Evolutionary conservation across 92 coral and sea anemone species (phyloP).

Genomic region (Micromussa lordhowensis): DNA sequence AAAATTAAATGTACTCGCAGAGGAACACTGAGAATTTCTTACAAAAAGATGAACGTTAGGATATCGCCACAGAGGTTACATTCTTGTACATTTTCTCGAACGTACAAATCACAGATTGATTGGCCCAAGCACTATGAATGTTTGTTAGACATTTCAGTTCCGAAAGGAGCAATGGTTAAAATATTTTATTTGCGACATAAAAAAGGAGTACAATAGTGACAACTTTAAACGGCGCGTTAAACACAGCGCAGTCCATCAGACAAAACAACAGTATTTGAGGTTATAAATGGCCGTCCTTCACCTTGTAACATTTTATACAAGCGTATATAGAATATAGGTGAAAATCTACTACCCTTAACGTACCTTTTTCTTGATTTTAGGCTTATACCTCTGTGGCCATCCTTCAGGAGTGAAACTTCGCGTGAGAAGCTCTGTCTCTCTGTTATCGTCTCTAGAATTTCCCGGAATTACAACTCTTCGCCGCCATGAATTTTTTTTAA

Average conservation of each 20-base stretch:
- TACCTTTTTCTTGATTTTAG: conserved; percentile 6
- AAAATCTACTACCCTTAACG: neutral
- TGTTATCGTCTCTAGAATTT: conserved; percentile 3
- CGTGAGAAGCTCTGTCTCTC: neutral
- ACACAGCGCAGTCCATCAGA: neutral
- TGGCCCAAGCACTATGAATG: no score
- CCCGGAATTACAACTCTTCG: neutral
- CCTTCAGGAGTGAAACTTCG: neutral
- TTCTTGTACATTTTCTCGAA: neutral
- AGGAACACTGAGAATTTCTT: no score
- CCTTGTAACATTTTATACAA: neutral
- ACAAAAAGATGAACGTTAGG: no score
- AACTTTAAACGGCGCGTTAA: neutral
- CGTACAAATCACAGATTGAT: neutral
- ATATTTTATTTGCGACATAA: neutral
- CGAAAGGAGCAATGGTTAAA: neutral
- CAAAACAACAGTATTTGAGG: neutral
- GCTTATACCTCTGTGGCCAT: neutral
- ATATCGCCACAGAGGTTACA: neutral
- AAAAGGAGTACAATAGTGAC: neutral
- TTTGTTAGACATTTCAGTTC: neutral
- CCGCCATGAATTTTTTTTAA: conserved; percentile 11
- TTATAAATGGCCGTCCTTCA: no score
- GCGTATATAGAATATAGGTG: neutral
- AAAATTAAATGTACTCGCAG: no score